A percentile compares a stretch with the other conserved stretches of the same genome.
These are phyloP conservation scores for Falco naumanni DNA, from an alignment of 2,797 vertebrate species.

Conservation along the genomic window DNA sequence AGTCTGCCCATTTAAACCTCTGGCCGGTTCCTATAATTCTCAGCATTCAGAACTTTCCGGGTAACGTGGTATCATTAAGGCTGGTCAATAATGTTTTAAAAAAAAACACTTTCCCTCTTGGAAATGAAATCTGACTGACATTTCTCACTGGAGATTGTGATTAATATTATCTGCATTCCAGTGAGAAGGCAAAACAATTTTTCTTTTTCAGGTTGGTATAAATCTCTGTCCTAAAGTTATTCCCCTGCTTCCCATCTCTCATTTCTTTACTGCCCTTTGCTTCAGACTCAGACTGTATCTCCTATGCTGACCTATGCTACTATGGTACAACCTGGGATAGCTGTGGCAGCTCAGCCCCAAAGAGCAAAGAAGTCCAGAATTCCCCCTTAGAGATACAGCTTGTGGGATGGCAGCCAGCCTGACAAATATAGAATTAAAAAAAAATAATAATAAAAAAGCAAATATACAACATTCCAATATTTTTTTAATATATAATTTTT, in stretches of 20 bases:
- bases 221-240: background rate
- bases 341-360: background rate
- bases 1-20: background rate
- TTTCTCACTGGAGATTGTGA: background rate
- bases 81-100: background rate
- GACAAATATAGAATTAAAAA: background rate
- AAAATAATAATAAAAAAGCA: background rate
- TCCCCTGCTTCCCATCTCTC: background rate
- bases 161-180: background rate
- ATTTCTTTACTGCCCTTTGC: background rate
- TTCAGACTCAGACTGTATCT: background rate
- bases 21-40: background rate
- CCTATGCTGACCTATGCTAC: background rate
- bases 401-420: background rate
- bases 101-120: background rate
- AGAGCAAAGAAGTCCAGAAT: background rate
- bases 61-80: background rate
- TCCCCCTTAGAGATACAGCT: background rate
- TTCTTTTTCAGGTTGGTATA: background rate
- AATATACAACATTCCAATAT: background rate
- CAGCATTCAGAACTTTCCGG: background rate
- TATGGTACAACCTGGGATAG: background rate
- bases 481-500: background rate
- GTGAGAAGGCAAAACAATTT: background rate
- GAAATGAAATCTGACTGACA: background rate